Evolutionary conservation across 2,113 vertebrate genomes (phyloP), one percentile per base, ranked within the genome.

Genomic region (Pterocles gutturalis): DNA sequence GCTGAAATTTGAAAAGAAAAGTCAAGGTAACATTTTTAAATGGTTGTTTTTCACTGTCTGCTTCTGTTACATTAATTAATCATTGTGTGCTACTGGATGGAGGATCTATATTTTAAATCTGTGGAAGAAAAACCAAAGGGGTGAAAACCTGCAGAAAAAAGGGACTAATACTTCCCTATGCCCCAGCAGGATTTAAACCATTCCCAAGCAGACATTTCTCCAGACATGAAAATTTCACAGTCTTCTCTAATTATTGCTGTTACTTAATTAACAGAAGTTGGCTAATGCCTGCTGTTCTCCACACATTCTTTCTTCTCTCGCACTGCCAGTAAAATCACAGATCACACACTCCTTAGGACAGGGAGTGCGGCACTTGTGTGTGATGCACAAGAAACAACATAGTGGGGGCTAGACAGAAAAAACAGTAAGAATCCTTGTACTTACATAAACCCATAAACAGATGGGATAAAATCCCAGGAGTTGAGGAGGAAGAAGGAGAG

Each of bases 401-500:
- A 10, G 18, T 6, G 4, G 5, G 31, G 41, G 19, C 8, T 29
- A 67, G n/a, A 29, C 11, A 89, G 34, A 88, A 81, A 58, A 81
- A 21, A 0, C 41, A 72, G 55, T 51, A 69, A 77, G 41, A 71
- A 79, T 22, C n/a, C 48, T 79, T 54, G 33, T 92, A 98, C 99
- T 99, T 97, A 99, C 99, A 99, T 99, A 98, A 99, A 99, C 80
- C 99, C 99, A 1, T 99, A 99, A 92, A 99, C 99, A 9, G 99
- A 99, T 17, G 99, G 98, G 82, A 99, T 98, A 95, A 99, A 99
- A 97, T 99, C 99, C 99, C 99, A 99, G 41, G 99, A 99, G 96
- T 98, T 99, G 78, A 99, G 99, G 93, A 99, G 98, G 98, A 99
- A 99, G 96, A 99, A 99, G 73, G 99, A 99, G 34, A 99, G 99